phyloP scores from a whole-genome alignment of 2,888 invertebrate species.

The Dendrolimus houi region DNA sequence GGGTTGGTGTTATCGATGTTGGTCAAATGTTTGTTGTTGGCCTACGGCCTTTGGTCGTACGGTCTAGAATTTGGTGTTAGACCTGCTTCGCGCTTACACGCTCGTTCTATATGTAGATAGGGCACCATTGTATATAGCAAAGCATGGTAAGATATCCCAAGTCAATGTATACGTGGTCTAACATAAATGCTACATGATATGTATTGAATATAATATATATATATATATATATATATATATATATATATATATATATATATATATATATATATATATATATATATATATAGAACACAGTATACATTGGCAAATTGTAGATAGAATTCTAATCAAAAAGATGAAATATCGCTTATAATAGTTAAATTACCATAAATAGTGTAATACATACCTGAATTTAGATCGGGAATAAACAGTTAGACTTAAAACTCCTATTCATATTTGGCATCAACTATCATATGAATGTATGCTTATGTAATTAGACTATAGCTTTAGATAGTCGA shows the following conservation, averaged over 20 bases:
- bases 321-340: neutral
- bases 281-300: neutral
- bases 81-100: slow-evolving; percentile 56
- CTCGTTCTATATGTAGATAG: slow-evolving; percentile 10
- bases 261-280: too few species aligned
- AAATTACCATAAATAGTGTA: too few species aligned
- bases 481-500: slow-evolving; percentile 21
- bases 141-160: slow-evolving; percentile 8
- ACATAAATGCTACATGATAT: too few species aligned
- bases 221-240: too few species aligned
- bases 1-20: slow-evolving; percentile 49
- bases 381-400: too few species aligned
- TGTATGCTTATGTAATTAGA: slow-evolving; percentile 41
- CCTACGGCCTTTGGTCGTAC: slow-evolving; percentile 51
- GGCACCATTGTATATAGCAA: neutral
- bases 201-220: too few species aligned
- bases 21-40: slow-evolving; percentile 41
- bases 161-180: neutral
- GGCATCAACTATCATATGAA: neutral
- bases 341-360: too few species aligned
- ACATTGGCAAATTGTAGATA: neutral
- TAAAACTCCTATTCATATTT: too few species aligned
- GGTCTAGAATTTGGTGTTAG: slow-evolving; percentile 57
- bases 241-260: too few species aligned
- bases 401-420: too few species aligned